A percentile compares a stretch with the other conserved stretches of the same genome.
These are phyloP conservation scores for Hypsopygia costalis DNA, from an alignment of 2,888 invertebrate genomes.

Conservation along the genomic window DNA sequence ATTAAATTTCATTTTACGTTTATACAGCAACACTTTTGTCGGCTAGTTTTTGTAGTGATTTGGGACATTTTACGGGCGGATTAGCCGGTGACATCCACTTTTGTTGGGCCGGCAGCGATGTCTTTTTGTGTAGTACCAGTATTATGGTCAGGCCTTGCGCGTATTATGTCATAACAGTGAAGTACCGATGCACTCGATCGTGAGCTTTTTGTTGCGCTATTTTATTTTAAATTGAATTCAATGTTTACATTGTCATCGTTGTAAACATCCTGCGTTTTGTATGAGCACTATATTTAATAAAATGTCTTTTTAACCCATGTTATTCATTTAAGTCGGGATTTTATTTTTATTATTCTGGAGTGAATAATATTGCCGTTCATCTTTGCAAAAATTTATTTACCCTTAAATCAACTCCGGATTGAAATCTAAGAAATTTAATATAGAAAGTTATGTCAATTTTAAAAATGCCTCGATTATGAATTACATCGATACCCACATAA, in stretches of 20 bases:
- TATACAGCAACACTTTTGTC: conserved; percentile 80
- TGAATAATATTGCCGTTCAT: no score
- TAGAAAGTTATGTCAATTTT: no score
- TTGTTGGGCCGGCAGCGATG: conserved; percentile 59
- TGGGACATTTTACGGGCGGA: conserved; percentile 80
- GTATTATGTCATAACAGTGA: conserved; percentile 79
- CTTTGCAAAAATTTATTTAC: no score
- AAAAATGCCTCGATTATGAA: no score
- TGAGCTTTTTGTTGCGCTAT: conserved; percentile 57
- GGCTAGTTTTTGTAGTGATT: conserved; percentile 68
- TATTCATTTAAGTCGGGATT: conserved; percentile 19
- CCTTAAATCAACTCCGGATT: no score
- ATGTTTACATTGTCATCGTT: conserved; percentile 66
- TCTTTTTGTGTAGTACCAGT: conserved; percentile 63
- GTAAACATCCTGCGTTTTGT: conserved; percentile 70
- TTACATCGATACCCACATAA: no score
- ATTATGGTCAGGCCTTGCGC: conserved; percentile 75
- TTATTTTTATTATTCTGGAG: background rate
- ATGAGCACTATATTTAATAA: conserved; percentile 45
- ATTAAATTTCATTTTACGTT: conserved; percentile 80
- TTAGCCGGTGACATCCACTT: conserved; percentile 66
- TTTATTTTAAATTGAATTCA: conserved; percentile 73
- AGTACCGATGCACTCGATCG: conserved; percentile 56
- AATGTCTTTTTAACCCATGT: conserved; percentile 16
- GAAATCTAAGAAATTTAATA: no score